These are phyloP conservation scores for Pteria penguin DNA, from an alignment of 2,888 invertebrate genomes.

Conservation along the genomic window DNA sequence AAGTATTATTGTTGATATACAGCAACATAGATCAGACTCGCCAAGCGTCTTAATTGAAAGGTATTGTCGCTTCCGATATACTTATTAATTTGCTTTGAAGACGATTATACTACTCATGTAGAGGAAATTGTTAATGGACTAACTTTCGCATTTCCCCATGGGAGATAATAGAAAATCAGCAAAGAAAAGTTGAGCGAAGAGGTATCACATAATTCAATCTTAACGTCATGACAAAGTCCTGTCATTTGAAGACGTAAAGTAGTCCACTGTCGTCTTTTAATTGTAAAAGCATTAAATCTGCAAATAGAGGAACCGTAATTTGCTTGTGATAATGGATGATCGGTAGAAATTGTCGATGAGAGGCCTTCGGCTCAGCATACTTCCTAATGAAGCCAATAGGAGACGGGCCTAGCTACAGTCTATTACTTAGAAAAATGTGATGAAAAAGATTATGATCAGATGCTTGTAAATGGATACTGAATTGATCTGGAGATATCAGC, in stretches of 20 bases:
- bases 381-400: slow-evolving; percentile 36
- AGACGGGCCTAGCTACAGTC: slow-evolving; percentile 15
- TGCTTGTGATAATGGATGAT: slow-evolving; percentile 9
- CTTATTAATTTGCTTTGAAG: slow-evolving; percentile 1
- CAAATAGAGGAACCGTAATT: slow-evolving; percentile 13
- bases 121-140: slow-evolving; percentile 15
- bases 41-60: no score
- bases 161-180: slow-evolving; percentile 41
- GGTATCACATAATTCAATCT: slow-evolving; percentile 47
- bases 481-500: slow-evolving; percentile 42
- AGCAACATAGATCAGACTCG: no score
- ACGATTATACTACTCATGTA: neutral
- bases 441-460: slow-evolving; percentile 20
- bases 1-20: no score
- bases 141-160: slow-evolving; percentile 15
- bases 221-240: slow-evolving; percentile 40
- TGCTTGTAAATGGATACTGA: slow-evolving; percentile 41
- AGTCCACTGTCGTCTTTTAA: slow-evolving; percentile 14
- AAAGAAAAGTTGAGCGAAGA: slow-evolving; percentile 31
- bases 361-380: neutral
- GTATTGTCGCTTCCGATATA: neutral
- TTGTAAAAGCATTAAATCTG: slow-evolving; percentile 30
- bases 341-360: slow-evolving; percentile 16
- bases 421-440: slow-evolving; percentile 35
- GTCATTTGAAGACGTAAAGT: slow-evolving; percentile 32